phyloP scores from a whole-genome alignment of 2,888 invertebrate genomes.

The Tenthredo mesomela region DNA sequence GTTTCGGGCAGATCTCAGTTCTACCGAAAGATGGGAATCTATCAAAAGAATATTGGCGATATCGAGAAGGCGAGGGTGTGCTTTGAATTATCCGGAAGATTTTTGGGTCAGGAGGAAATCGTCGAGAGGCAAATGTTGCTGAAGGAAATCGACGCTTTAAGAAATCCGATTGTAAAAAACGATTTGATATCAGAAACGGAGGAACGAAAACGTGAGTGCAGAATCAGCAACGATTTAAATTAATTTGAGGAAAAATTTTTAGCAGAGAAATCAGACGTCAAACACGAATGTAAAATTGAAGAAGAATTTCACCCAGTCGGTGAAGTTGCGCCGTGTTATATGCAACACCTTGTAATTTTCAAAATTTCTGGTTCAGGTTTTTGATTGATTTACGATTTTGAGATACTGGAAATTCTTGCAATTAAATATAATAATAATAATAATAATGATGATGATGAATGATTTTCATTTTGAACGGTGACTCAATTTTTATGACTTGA shows the following conservation, averaged over 20 bases:
- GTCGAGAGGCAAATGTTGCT: conserved; percentile 75
- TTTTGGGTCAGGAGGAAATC: conserved; percentile 79
- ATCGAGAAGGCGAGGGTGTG: conserved; percentile 84
- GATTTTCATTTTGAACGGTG: neutral
- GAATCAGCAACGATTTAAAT: neutral
- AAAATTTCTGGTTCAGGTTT: neutral
- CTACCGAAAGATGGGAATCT: conserved; percentile 86
- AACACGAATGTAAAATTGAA: neutral
- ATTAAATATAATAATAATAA: neutral
- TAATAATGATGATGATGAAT: neutral
- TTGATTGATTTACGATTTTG: neutral
- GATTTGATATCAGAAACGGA: conserved; percentile 30
- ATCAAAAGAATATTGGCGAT: conserved; percentile 83
- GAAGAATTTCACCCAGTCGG: neutral
- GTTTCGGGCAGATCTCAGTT: conserved; percentile 81
- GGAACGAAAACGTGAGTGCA: conserved; percentile 65
- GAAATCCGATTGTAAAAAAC: conserved; percentile 57
- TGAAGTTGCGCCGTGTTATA: neutral
- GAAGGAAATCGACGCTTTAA: conserved; percentile 77
- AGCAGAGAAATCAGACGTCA: neutral
- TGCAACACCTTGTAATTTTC: neutral
- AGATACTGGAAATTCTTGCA: neutral
- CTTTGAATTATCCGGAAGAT: conserved; percentile 82
- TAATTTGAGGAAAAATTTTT: neutral
- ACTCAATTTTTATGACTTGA: neutral